Percentiles rank a stretch among this genome's conserved stretches.
Conservation (phyloP, 2,797 vertebrate species). For the Lacerta agilis region DNA sequence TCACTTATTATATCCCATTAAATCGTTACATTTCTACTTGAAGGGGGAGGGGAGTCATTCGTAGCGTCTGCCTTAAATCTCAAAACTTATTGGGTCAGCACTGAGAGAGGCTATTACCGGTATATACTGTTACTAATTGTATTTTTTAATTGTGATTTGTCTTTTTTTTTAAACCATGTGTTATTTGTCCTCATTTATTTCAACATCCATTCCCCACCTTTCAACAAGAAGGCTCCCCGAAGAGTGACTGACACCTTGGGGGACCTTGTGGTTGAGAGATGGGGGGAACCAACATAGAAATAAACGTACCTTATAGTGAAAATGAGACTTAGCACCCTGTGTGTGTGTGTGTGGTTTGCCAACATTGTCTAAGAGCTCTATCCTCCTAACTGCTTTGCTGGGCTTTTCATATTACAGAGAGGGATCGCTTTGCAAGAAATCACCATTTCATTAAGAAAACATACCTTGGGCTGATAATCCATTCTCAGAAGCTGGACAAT, state of each 20-base stretch:
- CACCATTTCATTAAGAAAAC: conserved; percentile 57
- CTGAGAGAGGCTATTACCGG: not conserved
- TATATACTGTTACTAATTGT: not conserved
- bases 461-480: conserved; percentile 53
- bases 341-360: conserved; percentile 33
- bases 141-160: not conserved
- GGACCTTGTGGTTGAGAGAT: not conserved
- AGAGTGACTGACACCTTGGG: not conserved
- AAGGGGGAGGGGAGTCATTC: not conserved
- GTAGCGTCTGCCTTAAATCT: not conserved
- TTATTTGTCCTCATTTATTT: too few relatives aligned
- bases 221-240: too few relatives aligned
- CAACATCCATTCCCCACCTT: too few relatives aligned
- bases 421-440: conserved; percentile 39
- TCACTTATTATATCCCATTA: not conserved
- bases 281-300: not conserved
- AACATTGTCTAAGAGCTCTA: conserved; percentile 29
- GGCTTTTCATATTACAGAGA: conserved; percentile 8
- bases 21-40: not conserved
- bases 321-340: conserved; percentile 6
- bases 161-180: too few relatives aligned
- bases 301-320: not conserved
- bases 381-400: rapidly evolving
- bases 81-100: not conserved
- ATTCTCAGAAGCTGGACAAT: conserved; percentile 61